Base-by-base conservation (phyloP, 2,797 vertebrate genomes). In the Acanthurus tractus region DNA sequence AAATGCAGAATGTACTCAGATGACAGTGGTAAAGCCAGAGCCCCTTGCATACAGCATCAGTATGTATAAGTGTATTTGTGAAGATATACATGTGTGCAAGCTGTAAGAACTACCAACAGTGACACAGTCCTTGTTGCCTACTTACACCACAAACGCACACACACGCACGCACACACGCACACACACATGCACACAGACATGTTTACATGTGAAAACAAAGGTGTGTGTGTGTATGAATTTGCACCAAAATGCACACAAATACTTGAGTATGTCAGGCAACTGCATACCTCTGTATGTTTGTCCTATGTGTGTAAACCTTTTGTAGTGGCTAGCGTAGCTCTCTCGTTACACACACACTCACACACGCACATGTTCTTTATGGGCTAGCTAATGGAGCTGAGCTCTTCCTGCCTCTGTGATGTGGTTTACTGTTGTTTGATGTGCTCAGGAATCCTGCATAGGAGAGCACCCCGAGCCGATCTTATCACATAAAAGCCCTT, bases 341-440 rank as follows among this genome's bases (percentile, higher is more conserved):
- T 94, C 88, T 71, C 85, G 84, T 93, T 94, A 91, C 90, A 91
- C 86, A 92, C 90, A 92, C 90, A 89, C 89, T 9, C 38, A 91
- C 91, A 91, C 86, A 92, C 90, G 90, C 92, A 92, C 90, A 89
- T 89, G 90, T 91, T 93, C 89, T 95, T 95, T 94, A 94, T 94
- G 91, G 93, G 90, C 83, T 84, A 84, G 85, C 91, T 94, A 95
- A 94, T 94, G 94, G 93, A 94, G 84, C 85, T 49, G 88, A 82
- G 88, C 70, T 90, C 91, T 94, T 94, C 92, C 92, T 94, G 91
- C 86, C 81, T 85, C 88, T 94, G 87, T 92, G 90, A 93, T 94
- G 91, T 93, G 92, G 92, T 92, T 91, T 88, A 78, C 87, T 87
- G 86, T 90, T 89, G 93, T 94, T 94, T 95, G 92, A 94, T 94